phyloP scores from a whole-genome alignment of 1,140 invertebrate species.

The Bactericera cockerelli region DNA sequence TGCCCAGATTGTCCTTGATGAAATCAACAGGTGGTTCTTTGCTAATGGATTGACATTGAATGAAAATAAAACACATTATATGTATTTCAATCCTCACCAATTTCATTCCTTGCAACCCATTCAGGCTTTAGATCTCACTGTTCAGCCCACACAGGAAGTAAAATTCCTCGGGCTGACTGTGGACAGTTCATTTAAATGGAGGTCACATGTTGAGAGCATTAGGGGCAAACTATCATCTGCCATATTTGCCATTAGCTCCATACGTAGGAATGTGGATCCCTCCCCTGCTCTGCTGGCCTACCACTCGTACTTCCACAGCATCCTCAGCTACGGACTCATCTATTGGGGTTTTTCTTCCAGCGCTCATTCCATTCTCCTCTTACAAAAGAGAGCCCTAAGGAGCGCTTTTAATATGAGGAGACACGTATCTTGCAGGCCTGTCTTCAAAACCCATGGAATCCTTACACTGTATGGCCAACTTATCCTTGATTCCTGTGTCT shows the following conservation, averaged over 20 bases:
- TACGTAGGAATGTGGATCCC: neutral
- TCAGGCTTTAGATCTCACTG: neutral
- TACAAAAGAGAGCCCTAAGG: neutral
- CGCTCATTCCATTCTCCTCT: neutral
- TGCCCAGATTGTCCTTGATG: neutral
- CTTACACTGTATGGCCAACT: neutral
- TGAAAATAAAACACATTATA: neutral
- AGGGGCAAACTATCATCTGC: neutral
- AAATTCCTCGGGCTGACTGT: neutral
- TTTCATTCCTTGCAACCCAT: neutral
- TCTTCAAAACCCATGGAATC: neutral
- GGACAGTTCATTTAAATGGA: neutral
- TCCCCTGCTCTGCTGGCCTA: neutral
- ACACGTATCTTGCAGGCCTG: neutral
- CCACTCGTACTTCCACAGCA: neutral
- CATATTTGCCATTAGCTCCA: neutral
- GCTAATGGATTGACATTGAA: neutral
- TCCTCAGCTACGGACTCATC: neutral
- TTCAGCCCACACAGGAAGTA: neutral
- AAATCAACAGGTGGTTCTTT: neutral
- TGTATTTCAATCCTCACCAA: neutral
- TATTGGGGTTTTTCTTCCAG: neutral
- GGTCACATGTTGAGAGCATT: neutral
- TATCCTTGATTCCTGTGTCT: neutral
- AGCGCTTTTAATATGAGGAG: neutral